Base-by-base conservation (phyloP, 2,113 vertebrate species). In the Pseudolaguvia tuberculata region DNA sequence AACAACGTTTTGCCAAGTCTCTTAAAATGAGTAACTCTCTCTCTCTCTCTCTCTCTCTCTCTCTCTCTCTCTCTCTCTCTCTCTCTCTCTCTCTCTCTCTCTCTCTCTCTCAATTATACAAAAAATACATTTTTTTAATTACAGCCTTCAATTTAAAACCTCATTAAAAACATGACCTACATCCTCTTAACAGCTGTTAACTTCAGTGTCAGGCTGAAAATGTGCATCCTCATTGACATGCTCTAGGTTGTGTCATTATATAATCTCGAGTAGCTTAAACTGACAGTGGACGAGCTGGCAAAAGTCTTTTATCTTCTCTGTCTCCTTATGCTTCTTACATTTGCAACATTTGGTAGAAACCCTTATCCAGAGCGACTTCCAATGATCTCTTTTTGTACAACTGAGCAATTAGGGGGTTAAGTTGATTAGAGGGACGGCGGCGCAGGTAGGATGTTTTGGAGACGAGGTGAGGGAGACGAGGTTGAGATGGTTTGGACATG, bases 131-230 rank as follows among this genome's bases (percentile, higher is more conserved):
- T 35, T 42, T 35, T 42, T 31, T n/a, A n/a, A 58, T 62, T 20
- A 42, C 6, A n/a, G 61, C 1, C 21, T 63, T 63, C 21, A 65
- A 47, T 48, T 47, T 25, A 65, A 65, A 65, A 47, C 15, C 62
- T 18, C 42, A 65, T 65, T 65, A 25, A 65, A 65, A 65, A 25
- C 62, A 65, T 65, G 62, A 47, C 62, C 42, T 47, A 25, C 17
- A 65, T 65, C 42, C 47, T 25, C 62, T 47, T 21, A 47, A 13
- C 62, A 45, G 62, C 62, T 25, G 62, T 65, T 65, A 65, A 23
- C 21, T 47, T 65, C 42, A 47, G 42, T 65, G 8, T 17, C 21
- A 65, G 17, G 42, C 42, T 65, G 15, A 47, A 47, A 25, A 65
- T 65, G 2, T 25, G 62, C 62, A 15, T 15, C 39, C 21, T 65